phyloP scores from a whole-genome alignment of 2,113 vertebrate genomes.

The Microcebus jonahi region DNA sequence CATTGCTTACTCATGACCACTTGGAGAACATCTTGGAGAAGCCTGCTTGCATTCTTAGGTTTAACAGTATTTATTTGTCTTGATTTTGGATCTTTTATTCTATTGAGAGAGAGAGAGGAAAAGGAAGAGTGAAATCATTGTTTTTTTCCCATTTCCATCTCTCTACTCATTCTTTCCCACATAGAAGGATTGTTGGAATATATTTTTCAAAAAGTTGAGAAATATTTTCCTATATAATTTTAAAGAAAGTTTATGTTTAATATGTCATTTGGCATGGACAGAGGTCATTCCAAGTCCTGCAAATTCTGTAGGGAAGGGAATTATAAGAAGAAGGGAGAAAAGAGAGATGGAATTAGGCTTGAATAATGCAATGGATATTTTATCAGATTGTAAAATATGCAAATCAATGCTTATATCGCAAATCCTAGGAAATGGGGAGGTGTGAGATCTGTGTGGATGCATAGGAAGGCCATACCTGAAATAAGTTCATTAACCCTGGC shows the following conservation, averaged over 20 bases:
- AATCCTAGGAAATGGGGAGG: neutral
- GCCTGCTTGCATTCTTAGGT: neutral
- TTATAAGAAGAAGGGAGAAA: neutral
- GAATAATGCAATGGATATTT: neutral
- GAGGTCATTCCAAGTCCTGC: neutral
- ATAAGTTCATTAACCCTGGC: neutral
- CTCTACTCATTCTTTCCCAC: neutral
- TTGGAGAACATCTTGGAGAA: neutral
- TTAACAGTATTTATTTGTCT: neutral
- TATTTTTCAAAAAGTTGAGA: conserved; percentile 10
- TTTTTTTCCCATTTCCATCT: neutral
- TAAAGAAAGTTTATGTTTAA: neutral
- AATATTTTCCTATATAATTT: neutral
- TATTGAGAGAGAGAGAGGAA: neutral
- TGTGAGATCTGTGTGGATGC: neutral
- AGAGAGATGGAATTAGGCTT: neutral
- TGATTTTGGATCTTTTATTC: neutral
- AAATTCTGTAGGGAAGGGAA: neutral
- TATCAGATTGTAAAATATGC: neutral
- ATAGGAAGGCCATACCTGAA: neutral
- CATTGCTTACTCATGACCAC: neutral
- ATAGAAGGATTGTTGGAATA: neutral
- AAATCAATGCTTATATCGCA: neutral
- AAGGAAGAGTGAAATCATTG: neutral
- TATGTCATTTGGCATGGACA: neutral